A percentile compares a stretch with the other conserved stretches of the same genome.
Conservation (phyloP, 2,797 vertebrate genomes). For the Peromyscus aztecus region DNA sequence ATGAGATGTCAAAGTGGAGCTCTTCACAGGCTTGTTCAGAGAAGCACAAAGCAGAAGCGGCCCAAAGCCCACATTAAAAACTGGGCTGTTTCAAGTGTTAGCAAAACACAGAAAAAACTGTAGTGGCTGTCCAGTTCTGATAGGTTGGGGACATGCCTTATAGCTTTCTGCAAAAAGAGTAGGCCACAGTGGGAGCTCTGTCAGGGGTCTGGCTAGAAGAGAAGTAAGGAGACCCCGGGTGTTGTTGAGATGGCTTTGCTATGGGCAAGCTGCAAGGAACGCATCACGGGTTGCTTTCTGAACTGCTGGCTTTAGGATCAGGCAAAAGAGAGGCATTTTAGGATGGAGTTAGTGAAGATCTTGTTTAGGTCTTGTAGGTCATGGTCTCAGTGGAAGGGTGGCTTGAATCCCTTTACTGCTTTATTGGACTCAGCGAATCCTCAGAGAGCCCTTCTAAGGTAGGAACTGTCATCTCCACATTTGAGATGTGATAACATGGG, state of each 20-base stretch:
- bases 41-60: constrained; percentile 24
- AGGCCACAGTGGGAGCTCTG: neutral
- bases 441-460: constrained; percentile 1
- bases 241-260: neutral
- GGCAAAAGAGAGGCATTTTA: neutral
- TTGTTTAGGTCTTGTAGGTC: neutral
- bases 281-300: neutral
- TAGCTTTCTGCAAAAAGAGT: neutral
- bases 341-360: neutral
- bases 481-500: neutral
- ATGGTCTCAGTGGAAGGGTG: neutral
- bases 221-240: neutral
- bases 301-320: neutral
- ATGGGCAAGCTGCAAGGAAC: neutral
- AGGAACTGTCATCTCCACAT: neutral
- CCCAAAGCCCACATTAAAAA: neutral
- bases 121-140: neutral
- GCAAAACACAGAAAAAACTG: neutral
- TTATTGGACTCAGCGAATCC: neutral
- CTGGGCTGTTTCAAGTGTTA: neutral
- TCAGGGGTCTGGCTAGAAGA: neutral
- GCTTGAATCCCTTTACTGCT: neutral
- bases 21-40: constrained; percentile 48
- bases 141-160: neutral
- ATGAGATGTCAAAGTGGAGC: neutral